Base-by-base conservation (phyloP, 2,888 invertebrate species). In the Scaptomyza tumidula region DNA sequence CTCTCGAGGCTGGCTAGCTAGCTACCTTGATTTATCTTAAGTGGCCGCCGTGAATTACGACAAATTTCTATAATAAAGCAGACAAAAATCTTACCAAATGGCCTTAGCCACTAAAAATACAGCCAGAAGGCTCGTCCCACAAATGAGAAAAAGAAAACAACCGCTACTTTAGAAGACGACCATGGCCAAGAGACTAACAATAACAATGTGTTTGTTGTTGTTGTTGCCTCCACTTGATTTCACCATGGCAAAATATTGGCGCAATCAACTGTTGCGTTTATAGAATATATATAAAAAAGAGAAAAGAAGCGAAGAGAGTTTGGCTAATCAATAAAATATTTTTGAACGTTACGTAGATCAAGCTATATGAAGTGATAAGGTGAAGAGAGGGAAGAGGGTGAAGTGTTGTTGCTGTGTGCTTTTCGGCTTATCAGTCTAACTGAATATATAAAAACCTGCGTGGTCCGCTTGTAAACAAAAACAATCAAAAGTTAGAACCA, bases 51-150 rank as follows among this genome's bases (percentile, higher is more conserved):
- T 80, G 79, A 89, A 88, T 84, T 84, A 84, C 77, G 75, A 86
- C 80, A 83, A 78, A 89, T 88, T 88, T 80, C 81, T 86, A 78
- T 88, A 86, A 90, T 89, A 89, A 89, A 89, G 75, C 85, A 81
- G 88, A 83, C 84, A 88, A 88, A 88, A 88, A 88, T 84, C 77
- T 86, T 62, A 43, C 43, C 67, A 66, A 88, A 88, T 86, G 80
- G 74, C 70, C 80, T 13, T 5, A 24, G 60, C 61, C 73, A 60
- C 31, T 16, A 41, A 54, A 52, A 37, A 37, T 0, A 37, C n/a
- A 37, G 39, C 14, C 39, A 9, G 39, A 3, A 39, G 39, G 39
- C 39, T 39, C 39, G 39, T 39, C 39, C 14, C 14, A 49, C n/a
- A 45, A 29, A 13, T 5, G 13, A 7, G 1, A 6, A 24, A 50